Base-by-base conservation (phyloP, 2,888 invertebrate genomes). In the Shargacucullia verbasci region DNA sequence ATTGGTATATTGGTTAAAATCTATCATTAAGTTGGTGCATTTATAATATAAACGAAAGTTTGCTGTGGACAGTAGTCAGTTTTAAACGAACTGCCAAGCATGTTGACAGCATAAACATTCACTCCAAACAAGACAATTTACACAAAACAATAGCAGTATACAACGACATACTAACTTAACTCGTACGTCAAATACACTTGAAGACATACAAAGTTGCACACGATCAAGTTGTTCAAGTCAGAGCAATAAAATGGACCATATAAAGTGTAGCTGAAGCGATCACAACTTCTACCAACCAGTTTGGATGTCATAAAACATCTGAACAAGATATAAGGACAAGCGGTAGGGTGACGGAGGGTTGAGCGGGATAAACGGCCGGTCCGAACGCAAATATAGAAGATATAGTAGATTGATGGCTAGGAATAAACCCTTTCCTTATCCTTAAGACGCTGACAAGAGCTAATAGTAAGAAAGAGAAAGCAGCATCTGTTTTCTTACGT, bases 291-390 rank as follows among this genome's bases (percentile, higher is more conserved):
- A 55, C 45, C 61, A 73, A 77, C 70, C 79, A 69, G 70, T 62
- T 72, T 59, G 37, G 47, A 46, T 63, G 56, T 71, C 70, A 76
- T 78, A 77, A 79, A 78, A 68, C 59, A 65, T 63, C n/a, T 37
- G 39, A 54, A 54, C 29, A 57, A 72, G 61, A 67, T 67, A 49
- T 48, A 57, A 29, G 20, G 59, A 48, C 27, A 38, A 39, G 54
- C 20, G 20, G 27, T 29, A 46, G 46, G 49, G 27, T 44, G 38
- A 37, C 29, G 13, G 31, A 0, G 33, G 38, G 7, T 12, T 56
- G 44, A 58, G 41, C 35, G n/a, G 6, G 14, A 7, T 20, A 43
- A 25, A 43, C 5, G 29, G 8, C 4, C 8, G 44, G 44, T 20
- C 34, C 9, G 13, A 37, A 65, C 3, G 38, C 25, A 34, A 25